These are phyloP conservation scores for Australoheros scitulus DNA, from an alignment of 2,113 vertebrate genomes.

Conservation along the genomic window DNA sequence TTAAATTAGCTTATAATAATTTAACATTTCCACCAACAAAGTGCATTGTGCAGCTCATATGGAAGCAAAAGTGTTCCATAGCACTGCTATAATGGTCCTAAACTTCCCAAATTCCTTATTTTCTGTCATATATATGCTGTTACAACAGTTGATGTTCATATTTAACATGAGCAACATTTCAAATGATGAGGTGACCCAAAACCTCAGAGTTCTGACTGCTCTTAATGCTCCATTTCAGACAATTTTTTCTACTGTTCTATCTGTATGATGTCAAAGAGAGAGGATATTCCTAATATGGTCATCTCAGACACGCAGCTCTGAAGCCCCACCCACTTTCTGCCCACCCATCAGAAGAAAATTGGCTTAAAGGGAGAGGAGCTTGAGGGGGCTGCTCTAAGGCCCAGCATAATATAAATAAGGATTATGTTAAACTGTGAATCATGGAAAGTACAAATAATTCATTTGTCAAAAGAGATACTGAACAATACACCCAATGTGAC, in stretches of 20 bases:
- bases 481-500: not conserved
- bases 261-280: not conserved
- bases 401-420: not conserved
- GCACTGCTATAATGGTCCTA: not conserved
- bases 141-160: no score
- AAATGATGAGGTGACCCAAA: not conserved
- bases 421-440: not conserved
- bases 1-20: not conserved
- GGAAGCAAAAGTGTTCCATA: not conserved
- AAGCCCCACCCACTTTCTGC: not conserved
- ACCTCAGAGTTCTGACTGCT: not conserved
- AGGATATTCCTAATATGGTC: not conserved
- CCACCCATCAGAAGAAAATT: not conserved
- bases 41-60: not conserved
- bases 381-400: not conserved
- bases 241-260: not conserved
- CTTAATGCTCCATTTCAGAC: not conserved
- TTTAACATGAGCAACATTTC: no score
- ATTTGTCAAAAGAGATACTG: not conserved
- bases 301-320: not conserved
- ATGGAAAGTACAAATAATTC: not conserved
- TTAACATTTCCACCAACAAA: not conserved
- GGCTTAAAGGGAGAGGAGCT: not conserved
- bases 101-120: not conserved
- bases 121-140: not conserved